These are phyloP conservation scores for Sapajus apella DNA, from an alignment of 2,113 vertebrate species.

Conservation along the genomic window DNA sequence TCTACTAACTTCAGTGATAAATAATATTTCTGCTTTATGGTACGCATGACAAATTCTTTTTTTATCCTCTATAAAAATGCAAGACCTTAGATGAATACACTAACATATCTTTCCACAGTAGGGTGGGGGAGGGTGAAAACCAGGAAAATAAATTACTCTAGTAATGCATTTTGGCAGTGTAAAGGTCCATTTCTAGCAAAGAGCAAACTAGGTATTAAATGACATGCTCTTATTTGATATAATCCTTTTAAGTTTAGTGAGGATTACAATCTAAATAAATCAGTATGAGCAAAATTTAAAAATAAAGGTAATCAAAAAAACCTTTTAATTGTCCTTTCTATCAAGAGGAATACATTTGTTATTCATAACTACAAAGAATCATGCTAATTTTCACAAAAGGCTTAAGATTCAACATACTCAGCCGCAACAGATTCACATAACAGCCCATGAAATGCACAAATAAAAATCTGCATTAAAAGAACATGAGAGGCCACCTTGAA, in stretches of 20 bases:
- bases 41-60: constrained; percentile 46
- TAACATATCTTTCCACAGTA: not conserved
- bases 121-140: not conserved
- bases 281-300: constrained; percentile 6
- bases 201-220: constrained; percentile 14
- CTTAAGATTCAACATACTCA: not conserved
- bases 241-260: constrained; percentile 27
- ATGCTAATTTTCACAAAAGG: constrained; percentile 51
- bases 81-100: constrained; percentile 23
- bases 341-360: not conserved
- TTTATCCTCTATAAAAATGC: constrained; percentile 46
- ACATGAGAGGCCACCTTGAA: not conserved
- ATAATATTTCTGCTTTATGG: constrained; percentile 52
- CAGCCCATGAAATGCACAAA: constrained; percentile 43
- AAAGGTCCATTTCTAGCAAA: constrained; percentile 51
- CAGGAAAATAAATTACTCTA: constrained; percentile 25
- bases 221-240: constrained; percentile 37
- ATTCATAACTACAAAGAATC: constrained; percentile 17
- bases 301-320: not conserved
- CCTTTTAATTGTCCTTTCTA: not conserved
- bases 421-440: not conserved
- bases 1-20: constrained; percentile 59
- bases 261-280: constrained; percentile 40
- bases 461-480: constrained; percentile 54
- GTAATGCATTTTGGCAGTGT: not conserved